Conservation (phyloP, 2,797 vertebrate genomes). For the Huso huso region DNA sequence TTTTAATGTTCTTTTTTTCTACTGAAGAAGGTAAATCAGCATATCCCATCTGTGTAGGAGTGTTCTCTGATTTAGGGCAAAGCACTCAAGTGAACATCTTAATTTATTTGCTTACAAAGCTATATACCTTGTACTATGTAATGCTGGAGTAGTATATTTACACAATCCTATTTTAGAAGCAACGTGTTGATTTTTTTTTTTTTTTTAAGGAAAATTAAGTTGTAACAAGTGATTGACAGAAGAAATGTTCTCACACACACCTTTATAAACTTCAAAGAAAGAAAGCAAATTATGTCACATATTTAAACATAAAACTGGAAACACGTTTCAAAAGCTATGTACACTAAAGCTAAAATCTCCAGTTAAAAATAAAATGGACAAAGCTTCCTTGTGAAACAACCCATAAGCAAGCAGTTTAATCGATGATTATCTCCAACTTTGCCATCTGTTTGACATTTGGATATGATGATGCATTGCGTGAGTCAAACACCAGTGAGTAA, state of each 20-base stretch:
- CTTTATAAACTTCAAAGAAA: conserved; percentile 24
- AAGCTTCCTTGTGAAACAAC: conserved; percentile 7
- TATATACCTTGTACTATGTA: too few relatives aligned
- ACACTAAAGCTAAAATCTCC: conserved; percentile 9
- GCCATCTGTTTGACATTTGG: conserved; percentile 28
- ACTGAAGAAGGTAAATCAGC: background rate
- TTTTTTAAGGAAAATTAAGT: too few relatives aligned
- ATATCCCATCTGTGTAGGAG: conserved; percentile 7
- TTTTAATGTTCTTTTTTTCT: conserved; percentile 5
- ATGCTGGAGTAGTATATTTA: too few relatives aligned
- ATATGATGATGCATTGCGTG: conserved; percentile 22
- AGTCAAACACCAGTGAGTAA: conserved; percentile 23
- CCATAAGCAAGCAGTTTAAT: background rate
- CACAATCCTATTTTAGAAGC: conserved; percentile 10
- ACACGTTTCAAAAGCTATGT: conserved; percentile 15
- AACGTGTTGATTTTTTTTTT: background rate
- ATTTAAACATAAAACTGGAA: conserved; percentile 16
- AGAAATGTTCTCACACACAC: too few relatives aligned
- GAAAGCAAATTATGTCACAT: conserved; percentile 7
- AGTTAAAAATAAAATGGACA: conserved; percentile 14
- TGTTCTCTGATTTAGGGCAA: conserved; percentile 10
- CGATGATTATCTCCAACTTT: conserved; percentile 20
- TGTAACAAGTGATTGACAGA: too few relatives aligned
- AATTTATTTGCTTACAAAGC: background rate
- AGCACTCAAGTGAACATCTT: conserved; percentile 2